Evolutionary conservation across 2,888 invertebrate genomes (phyloP), one percentile per base, ranked within the genome.

Genomic region (Augiades crinisus): DNA sequence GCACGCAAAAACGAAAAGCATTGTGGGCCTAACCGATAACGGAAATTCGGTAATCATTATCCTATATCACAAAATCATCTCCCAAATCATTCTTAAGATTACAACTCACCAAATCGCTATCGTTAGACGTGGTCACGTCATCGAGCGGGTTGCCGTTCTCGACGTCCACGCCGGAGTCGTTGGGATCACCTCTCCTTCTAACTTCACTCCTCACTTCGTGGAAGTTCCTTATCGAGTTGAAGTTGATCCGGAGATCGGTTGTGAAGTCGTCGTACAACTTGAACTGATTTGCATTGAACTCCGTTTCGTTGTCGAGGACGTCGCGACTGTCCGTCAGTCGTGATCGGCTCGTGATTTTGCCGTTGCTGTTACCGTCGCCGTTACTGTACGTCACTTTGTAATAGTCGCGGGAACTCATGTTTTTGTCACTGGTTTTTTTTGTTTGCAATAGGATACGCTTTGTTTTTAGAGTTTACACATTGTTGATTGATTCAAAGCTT

Each of bases 271-370:
- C 89, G 73, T 77, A 89, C 27, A 89, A 67, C 67, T 85, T 89
- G 75, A 84, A 89, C 67, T 85, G 84, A 69, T 89, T 89, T 30
- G 89, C 89, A 65, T 89, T 89, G 70, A 87, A 83, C 58, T 87
- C 89, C 1, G 86, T 84, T 17, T 84, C 89, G 64, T 87, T 89
- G 69, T 89, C 89, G 54, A 89, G 72, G 3, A 79, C 63, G 49
- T 84, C 83, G 19, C 59, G 66, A 54, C 70, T 75, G 62, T 75
- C 72, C 47, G 67, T 60, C 44, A 75, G 68, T 38, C 72, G 65
- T 41, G 75, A 68, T 36, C 72, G 66, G 17, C 70, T 72, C 14
- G 75, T 62, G 52, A 73, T 74, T 56, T 72, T 68, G 36, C 36
- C 43, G 50, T 50, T 49, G 40, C 41, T 41, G 17, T 36, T 43